Conservation (phyloP, 2,888 invertebrate genomes). For the Lamproptera curius region DNA sequence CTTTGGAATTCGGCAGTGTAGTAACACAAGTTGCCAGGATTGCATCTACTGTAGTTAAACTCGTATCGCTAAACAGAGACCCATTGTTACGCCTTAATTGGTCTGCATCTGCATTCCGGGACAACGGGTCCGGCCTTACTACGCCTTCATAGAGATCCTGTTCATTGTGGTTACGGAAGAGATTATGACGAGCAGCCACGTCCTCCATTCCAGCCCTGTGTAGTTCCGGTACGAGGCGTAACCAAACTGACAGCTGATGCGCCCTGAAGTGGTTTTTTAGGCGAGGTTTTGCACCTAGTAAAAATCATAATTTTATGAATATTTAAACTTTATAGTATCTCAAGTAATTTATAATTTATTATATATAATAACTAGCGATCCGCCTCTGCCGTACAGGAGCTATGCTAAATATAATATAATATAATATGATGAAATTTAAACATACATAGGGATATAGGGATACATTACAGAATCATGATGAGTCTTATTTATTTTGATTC, state of each 20-base stretch:
- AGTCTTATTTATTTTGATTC: too few species aligned
- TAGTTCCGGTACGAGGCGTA: constrained; percentile 94
- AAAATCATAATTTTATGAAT: constrained; percentile 16
- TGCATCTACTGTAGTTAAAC: constrained; percentile 82
- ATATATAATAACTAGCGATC: too few species aligned
- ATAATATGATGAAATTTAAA: neutral
- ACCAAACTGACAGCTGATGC: constrained; percentile 96
- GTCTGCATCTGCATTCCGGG: constrained; percentile 80
- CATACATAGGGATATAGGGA: too few species aligned
- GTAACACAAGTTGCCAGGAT: constrained; percentile 82
- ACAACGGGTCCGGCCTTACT: constrained; percentile 90
- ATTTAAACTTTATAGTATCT: too few species aligned
- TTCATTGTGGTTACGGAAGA: constrained; percentile 93
- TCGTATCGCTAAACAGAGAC: constrained; percentile 75
- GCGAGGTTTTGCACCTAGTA: constrained; percentile 91
- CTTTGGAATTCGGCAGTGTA: constrained; percentile 77
- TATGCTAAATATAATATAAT: too few species aligned
- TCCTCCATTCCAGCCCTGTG: constrained; percentile 94
- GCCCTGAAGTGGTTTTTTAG: constrained; percentile 96
- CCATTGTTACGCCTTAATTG: constrained; percentile 75
- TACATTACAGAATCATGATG: too few species aligned
- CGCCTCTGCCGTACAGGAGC: too few species aligned
- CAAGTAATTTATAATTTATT: too few species aligned
- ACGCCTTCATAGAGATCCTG: constrained; percentile 93
- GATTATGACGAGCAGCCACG: constrained; percentile 91